phyloP scores from a whole-genome alignment of 2,113 vertebrate species.

The Dicentrarchus labrax region DNA sequence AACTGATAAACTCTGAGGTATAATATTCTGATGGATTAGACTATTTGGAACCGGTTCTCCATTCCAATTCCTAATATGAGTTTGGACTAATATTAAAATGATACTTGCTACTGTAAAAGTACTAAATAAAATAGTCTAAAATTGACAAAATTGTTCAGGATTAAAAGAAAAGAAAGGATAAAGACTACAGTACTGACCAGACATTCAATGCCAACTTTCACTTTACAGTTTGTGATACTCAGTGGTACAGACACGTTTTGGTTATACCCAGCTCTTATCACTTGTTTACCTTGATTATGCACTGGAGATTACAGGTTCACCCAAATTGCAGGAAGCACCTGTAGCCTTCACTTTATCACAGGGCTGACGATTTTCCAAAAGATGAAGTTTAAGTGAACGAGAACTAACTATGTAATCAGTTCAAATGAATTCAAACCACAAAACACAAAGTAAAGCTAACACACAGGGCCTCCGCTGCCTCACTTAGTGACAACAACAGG shows the following conservation, averaged over 20 bases:
- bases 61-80: no score
- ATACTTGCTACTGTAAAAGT: neutral
- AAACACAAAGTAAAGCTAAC: neutral
- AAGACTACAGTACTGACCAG: no score
- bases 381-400: neutral
- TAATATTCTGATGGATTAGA: no score
- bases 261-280: neutral
- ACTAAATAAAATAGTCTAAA: neutral
- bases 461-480: neutral
- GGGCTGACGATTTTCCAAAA: neutral
- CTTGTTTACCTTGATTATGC: neutral
- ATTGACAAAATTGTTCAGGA: neutral
- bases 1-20: no score
- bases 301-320: neutral
- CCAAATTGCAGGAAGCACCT: constrained; percentile 4
- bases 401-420: neutral
- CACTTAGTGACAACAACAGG: neutral
- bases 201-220: neutral
- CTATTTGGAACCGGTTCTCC: no score
- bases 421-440: neutral
- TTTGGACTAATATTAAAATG: neutral
- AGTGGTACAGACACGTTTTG: neutral
- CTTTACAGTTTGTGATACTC: neutral
- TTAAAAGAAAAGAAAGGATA: neutral
- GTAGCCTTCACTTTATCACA: neutral